Conservation (phyloP, 2,888 invertebrate species). For the Steromphala cineraria region DNA sequence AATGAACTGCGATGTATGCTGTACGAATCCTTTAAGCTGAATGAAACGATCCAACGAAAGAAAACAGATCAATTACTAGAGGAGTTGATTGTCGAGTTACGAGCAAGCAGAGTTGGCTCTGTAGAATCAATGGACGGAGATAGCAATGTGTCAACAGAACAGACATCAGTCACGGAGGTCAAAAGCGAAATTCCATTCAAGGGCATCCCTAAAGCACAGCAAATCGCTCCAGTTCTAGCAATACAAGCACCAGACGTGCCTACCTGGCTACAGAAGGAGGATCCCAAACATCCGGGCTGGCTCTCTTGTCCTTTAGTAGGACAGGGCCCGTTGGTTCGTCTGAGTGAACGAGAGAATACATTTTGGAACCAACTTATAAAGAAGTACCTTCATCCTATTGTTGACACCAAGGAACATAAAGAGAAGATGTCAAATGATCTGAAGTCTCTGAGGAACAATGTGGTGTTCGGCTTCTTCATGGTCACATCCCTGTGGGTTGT, state of each 20-base stretch:
- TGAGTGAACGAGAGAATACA: constrained; percentile 86
- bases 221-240: background rate
- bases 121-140: background rate
- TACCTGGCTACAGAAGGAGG: constrained; percentile 77
- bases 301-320: constrained; percentile 91
- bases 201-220: background rate
- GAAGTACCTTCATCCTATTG: constrained; percentile 94
- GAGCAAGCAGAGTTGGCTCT: constrained; percentile 23
- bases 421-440: constrained; percentile 56
- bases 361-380: constrained; percentile 97
- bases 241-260: background rate
- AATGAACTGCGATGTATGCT: constrained; percentile 37
- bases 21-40: constrained; percentile 5
- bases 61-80: constrained; percentile 53
- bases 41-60: constrained; percentile 26
- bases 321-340: constrained; percentile 92
- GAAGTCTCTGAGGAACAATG: constrained; percentile 60
- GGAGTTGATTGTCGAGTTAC: constrained; percentile 51
- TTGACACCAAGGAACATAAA: constrained; percentile 86
- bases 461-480: constrained; percentile 82
- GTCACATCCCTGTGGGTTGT: constrained; percentile 98
- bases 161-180: constrained; percentile 27
- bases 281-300: constrained; percentile 92
- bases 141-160: background rate
- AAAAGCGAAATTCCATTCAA: background rate